Base-by-base conservation (phyloP, 2,113 vertebrate genomes). In the Thomomys bottae region DNA sequence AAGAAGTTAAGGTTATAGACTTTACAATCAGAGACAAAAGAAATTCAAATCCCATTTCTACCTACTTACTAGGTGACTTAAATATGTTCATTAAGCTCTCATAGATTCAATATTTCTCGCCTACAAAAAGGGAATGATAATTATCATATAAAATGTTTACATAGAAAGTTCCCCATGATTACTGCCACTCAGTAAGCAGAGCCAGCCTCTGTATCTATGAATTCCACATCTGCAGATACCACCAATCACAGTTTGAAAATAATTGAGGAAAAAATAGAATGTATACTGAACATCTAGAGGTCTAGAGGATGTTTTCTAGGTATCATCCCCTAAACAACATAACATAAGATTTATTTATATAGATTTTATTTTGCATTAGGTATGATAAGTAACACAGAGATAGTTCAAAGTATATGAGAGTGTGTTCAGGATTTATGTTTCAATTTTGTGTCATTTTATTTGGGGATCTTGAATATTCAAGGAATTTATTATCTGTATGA, bases 11-110 rank as follows among this genome's bases (percentile, higher is more conserved):
- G 2, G 6, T 79, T 36, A 84, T n/a, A 2, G 30, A 78, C 42
- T 83, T 36, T 72, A 61, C 93, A 40, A 72, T 87, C 64, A 84
- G 36, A 87, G n/a, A 5, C 36, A 71, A 21, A 76, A 81, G 8
- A 5, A 90, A 79, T 64, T 92, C 49, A 94, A 91, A 79, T 42
- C 11, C 68, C 80, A 3, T 36, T 12, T 87, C 34, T 8, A 38
- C 32, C 63, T 49, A 72, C 36, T 78, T 21, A 49, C 42, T 72
- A 54, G 15, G 12, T 57, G 12, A 88, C 40, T 82, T 89, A 72
- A 90, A 88, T 10, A 75, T 66, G 21, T 36, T 68, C 14, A 32
- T 73, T 84, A 63, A 67, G 80, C 23, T 73, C 59, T 67, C 45
- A 17, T 24, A 71, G 8, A 5, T 63, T 80, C 91, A 30, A 7